Evolutionary conservation across 2,113 vertebrate genomes (phyloP).

Genomic region (Scortum barcoo): DNA sequence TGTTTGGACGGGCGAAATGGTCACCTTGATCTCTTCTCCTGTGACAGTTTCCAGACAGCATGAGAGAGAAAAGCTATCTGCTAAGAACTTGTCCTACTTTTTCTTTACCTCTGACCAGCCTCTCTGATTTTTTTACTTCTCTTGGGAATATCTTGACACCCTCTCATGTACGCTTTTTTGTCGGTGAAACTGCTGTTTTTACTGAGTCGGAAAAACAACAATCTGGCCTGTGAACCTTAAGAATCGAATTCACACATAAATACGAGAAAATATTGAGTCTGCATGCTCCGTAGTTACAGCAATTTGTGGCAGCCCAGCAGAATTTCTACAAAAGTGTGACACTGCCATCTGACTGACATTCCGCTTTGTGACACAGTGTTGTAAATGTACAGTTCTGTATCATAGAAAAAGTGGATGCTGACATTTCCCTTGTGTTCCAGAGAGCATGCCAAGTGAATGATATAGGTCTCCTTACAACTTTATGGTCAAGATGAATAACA

Average conservation of each 20-base stretch:
- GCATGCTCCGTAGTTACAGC: not conserved
- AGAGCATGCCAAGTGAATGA: constrained; percentile 41
- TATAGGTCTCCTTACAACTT: constrained; percentile 40
- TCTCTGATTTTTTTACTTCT: constrained; percentile 33
- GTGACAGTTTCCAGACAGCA: constrained; percentile 70
- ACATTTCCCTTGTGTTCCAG: constrained; percentile 13
- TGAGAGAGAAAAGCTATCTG: constrained; percentile 44
- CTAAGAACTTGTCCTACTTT: constrained; percentile 47
- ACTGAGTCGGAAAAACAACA: constrained; percentile 43
- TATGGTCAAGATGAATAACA: constrained; percentile 64
- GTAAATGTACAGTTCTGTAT: not conserved
- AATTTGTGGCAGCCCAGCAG: constrained; percentile 28
- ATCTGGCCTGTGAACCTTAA: not conserved
- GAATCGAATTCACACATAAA: constrained; percentile 27
- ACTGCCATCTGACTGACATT: constrained; percentile 4
- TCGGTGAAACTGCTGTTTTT: constrained; percentile 20
- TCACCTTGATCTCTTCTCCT: constrained; percentile 67
- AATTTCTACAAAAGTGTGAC: constrained; percentile 6
- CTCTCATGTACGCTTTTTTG: constrained; percentile 11
- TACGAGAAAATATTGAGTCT: not conserved
- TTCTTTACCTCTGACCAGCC: constrained; percentile 24
- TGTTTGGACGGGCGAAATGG: constrained; percentile 51
- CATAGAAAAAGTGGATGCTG: constrained; percentile 3
- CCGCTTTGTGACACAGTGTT: constrained; percentile 7
- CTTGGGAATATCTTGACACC: constrained; percentile 22